Base-by-base conservation (phyloP, 1,140 invertebrate genomes). In the Metopolophium dirhodum region DNA sequence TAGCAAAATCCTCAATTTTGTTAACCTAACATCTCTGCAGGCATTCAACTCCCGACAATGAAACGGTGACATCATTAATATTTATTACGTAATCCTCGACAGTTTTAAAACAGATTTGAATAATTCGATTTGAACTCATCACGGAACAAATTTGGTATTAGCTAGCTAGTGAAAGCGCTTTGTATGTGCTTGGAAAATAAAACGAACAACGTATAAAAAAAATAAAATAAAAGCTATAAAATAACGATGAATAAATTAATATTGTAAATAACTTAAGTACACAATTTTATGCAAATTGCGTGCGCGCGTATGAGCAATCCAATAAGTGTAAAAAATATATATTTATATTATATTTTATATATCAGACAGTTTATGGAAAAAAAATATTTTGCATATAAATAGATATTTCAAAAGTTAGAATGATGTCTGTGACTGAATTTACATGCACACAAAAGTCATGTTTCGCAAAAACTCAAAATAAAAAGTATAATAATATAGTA, bases 201-300 rank as follows among this genome's bases (percentile, higher is more conserved):
- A 45, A 86, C 26, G 14, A 35, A 35, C 22, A 45, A 30, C 8
- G 1, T 85, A 41, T 85, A 30, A 45, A 86, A 41, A 85, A 85
- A 23, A 45, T 85, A 41, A 85, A 45, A 45, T 47, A 45, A 86
- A 26, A 47, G 7, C 45, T 49, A 87, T 87, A 45, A 87, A 47
- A 47, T 87, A n/a, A 87, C 85, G 45, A 87, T 87, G 41, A 47
- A 87, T n/a, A 47, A n/a, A 87, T 87, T 87, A 87, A 87, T 87
- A 87, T 26, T 30, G 30, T 87, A 87, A 47, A 87, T 87, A 87
- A 47, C n/a, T 45, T 47, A 49, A 49, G 26, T n/a, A 86, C 83
- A 30, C 22, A 41, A 86, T 86, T n/a, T 45, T 86, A 45, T 26
- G 83, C 83, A 45, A 45, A 86, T 45, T 86, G 7, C 11, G 9